A percentile compares a stretch with the other conserved stretches of the same genome.
phyloP scores from a whole-genome alignment of 2,113 vertebrate genomes.

The Erpornis zantholeuca region DNA sequence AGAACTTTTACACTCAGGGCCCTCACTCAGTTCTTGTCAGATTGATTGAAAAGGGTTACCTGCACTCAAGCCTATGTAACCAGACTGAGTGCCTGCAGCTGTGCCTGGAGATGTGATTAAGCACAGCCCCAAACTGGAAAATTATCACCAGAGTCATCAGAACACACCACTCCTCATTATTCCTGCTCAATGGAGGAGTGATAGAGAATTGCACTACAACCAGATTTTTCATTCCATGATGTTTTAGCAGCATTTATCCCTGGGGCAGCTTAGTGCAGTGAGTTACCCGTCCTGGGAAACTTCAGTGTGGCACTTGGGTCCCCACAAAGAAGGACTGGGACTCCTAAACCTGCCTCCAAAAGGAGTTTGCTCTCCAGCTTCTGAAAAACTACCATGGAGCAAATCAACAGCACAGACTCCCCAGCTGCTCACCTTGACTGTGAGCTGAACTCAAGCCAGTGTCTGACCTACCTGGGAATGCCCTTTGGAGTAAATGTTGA shows the following conservation, averaged over 20 bases:
- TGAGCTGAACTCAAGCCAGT: not conserved
- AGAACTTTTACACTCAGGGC: not conserved
- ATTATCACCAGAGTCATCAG: not conserved
- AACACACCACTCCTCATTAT: not conserved
- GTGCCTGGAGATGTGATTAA: not conserved
- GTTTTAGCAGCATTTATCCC: not conserved
- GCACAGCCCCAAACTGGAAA: not conserved
- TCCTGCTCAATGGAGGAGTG: not conserved
- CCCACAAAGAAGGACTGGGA: not conserved
- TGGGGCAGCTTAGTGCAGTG: not conserved
- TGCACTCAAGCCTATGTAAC: not conserved
- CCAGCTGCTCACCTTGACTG: not conserved
- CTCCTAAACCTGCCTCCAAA: not conserved
- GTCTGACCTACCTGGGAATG: not conserved
- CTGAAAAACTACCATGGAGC: not conserved
- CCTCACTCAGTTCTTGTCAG: not conserved
- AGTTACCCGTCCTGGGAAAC: not conserved
- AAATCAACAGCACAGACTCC: not conserved
- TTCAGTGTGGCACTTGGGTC: not conserved
- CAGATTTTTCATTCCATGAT: not conserved
- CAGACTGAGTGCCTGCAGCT: not conserved
- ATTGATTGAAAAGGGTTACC: not conserved
- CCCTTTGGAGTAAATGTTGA: not conserved
- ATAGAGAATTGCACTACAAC: not conserved
- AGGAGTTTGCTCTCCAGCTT: not conserved